These are phyloP conservation scores for Megaceryle torquata DNA, from an alignment of 2,113 vertebrate species.

Conservation along the genomic window DNA sequence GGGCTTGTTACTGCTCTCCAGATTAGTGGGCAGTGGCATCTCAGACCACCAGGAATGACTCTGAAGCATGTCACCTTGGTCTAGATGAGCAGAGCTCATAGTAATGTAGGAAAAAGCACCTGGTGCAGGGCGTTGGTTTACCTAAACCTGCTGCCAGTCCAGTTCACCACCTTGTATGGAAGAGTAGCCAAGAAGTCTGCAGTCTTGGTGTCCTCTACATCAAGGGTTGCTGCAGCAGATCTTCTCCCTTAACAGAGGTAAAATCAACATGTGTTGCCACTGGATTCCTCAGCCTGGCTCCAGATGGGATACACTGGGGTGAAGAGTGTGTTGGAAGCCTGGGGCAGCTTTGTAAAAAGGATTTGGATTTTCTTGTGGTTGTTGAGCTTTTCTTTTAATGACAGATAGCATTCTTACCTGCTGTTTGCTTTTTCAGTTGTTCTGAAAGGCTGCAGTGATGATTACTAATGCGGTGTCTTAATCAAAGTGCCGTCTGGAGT, in stretches of 20 bases:
- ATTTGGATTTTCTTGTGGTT: neutral
- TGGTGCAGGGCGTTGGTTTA: no score
- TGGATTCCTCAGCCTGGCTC: neutral
- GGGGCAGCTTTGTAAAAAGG: neutral
- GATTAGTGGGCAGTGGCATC: rapidly evolving
- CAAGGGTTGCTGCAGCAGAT: neutral
- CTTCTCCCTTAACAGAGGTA: neutral
- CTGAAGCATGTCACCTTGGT: rapidly evolving
- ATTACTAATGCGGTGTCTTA: neutral
- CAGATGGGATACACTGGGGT: rapidly evolving
- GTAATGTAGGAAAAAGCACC: neutral
- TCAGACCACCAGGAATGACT: neutral
- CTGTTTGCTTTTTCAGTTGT: neutral
- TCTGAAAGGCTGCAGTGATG: neutral
- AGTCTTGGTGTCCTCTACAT: neutral
- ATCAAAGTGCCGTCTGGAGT: neutral
- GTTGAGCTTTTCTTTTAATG: neutral
- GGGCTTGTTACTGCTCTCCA: neutral
- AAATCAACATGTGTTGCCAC: rapidly evolving
- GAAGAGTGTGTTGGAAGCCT: neutral
- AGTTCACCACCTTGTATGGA: rapidly evolving
- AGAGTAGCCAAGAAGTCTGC: neutral
- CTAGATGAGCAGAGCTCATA: neutral
- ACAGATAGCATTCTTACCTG: neutral
- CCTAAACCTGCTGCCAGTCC: neutral